These are phyloP conservation scores for Eudyptes chrysolophus DNA, from an alignment of 2,113 vertebrate genomes.

Conservation along the genomic window DNA sequence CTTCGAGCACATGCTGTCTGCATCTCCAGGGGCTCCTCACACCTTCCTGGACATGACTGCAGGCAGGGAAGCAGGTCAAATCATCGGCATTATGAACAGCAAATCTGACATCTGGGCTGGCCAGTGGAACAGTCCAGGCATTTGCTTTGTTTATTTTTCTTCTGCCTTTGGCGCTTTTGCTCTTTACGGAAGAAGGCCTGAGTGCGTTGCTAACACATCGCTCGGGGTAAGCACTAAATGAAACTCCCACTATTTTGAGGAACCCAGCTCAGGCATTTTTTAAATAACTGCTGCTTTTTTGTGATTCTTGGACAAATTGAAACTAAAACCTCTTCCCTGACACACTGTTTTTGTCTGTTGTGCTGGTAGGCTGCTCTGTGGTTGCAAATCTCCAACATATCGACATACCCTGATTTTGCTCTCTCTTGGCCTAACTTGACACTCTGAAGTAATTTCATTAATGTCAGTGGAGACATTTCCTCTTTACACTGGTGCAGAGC, in stretches of 20 bases:
- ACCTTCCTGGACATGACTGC: constrained; percentile 7
- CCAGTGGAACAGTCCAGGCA: constrained; percentile 6
- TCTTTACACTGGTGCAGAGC: background rate
- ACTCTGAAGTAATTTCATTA: background rate
- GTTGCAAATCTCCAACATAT: background rate
- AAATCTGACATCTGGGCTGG: constrained; percentile 23
- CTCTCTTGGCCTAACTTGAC: background rate
- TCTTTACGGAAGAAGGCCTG: background rate
- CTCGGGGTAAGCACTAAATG: background rate
- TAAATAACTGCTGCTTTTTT: constrained; percentile 15
- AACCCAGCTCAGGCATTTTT: constrained; percentile 17
- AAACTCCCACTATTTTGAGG: constrained; percentile 27
- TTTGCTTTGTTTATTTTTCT: constrained; percentile 63
- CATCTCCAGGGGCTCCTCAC: background rate
- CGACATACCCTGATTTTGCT: background rate
- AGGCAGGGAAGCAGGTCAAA: background rate
- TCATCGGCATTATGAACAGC: background rate
- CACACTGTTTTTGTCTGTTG: background rate
- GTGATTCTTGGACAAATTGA: constrained; percentile 44
- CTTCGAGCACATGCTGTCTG: background rate
- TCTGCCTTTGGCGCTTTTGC: constrained; percentile 26
- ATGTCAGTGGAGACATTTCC: background rate
- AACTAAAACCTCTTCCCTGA: constrained; percentile 22
- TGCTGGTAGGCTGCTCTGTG: background rate
- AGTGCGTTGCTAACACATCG: background rate